Percentiles rank a stretch among this genome's conserved stretches.
Conservation (phyloP, 2,113 vertebrate species). For the Columbina picui region DNA sequence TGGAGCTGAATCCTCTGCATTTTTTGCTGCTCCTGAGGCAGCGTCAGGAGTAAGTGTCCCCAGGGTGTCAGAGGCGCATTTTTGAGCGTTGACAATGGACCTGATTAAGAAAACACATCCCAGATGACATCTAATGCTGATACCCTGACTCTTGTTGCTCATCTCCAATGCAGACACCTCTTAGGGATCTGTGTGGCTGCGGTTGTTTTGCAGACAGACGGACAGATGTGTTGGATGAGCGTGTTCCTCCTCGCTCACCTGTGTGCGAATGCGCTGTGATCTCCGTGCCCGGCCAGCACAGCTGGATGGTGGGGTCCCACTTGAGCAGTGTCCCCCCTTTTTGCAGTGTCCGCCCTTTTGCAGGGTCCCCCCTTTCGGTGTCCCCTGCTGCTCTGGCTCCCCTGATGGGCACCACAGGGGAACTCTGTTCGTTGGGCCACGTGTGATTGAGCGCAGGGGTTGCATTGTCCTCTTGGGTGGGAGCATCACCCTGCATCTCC, state of each 20-base stretch:
- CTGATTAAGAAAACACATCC: neutral
- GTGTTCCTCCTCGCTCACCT: neutral
- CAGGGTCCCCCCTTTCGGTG: neutral
- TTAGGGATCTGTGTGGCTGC: fast-evolving
- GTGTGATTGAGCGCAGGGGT: fast-evolving
- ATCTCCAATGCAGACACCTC: neutral
- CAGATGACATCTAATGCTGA: neutral
- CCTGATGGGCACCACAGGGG: fast-evolving
- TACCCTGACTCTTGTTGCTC: conserved; percentile 1
- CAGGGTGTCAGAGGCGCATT: neutral
- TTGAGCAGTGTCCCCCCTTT: neutral
- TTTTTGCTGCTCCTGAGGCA: conserved; percentile 13
- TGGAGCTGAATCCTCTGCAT: conserved; percentile 55
- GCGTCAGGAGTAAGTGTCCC: neutral
- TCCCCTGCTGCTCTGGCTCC: neutral
- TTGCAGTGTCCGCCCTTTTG: neutral
- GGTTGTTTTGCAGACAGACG: neutral
- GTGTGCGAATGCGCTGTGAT: fast-evolving
- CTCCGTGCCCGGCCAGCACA: fast-evolving
- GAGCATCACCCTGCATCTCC: neutral
- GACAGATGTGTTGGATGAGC: neutral
- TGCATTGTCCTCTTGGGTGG: neutral
- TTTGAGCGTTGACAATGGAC: neutral
- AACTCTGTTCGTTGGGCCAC: neutral
- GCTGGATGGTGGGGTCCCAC: neutral